Base-by-base conservation (phyloP, 1,140 invertebrate species). In the Drosophila saltans region DNA sequence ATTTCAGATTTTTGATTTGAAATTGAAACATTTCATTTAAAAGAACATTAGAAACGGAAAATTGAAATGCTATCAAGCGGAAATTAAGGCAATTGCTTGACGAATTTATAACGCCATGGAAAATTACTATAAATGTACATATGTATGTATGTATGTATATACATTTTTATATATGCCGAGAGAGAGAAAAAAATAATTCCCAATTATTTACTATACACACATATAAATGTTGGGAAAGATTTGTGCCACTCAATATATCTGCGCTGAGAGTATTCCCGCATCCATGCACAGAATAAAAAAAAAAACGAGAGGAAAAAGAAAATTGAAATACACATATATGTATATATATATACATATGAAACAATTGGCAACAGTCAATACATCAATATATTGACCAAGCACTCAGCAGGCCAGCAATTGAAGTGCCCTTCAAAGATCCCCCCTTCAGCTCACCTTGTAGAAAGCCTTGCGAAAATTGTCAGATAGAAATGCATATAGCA, bases 401-500 rank as follows among this genome's bases (percentile, higher is more conserved):
- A 76, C 75, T 85, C 68, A 56, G 26, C 57, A 59, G n/a, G 66
- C 28, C 62, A 64, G 39, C 16, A 62, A 55, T n/a, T 66, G 55
- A 59, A 79, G 66, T 40, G 60, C 56, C 62, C 52, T 58, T 64
- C 64, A 72, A 70, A 43, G 30, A 61, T 2, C 26, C 41, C 5
- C 48, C 30, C 1, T n/a, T 28, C 28, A 52, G 77, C 80, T 91
- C 66, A 92, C 91, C 91, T 92, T 92, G 72, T 84, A 79, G 73
- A 92, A 92, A 59, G 91, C 91, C 80, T 92, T 92, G 58, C 91
- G 85, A 70, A 92, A 92, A 72, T 92, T 92, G 56, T 92, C 89
- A 21, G 91, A 92, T 41, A 92, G 81, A 60, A 92, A 92, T 26
- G 91, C 91, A 57, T 92, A 99, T 24, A 99, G 94, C 66, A 99